phyloP scores from a whole-genome alignment of 1,140 invertebrate species.

The Oreohelix idahoensis region DNA sequence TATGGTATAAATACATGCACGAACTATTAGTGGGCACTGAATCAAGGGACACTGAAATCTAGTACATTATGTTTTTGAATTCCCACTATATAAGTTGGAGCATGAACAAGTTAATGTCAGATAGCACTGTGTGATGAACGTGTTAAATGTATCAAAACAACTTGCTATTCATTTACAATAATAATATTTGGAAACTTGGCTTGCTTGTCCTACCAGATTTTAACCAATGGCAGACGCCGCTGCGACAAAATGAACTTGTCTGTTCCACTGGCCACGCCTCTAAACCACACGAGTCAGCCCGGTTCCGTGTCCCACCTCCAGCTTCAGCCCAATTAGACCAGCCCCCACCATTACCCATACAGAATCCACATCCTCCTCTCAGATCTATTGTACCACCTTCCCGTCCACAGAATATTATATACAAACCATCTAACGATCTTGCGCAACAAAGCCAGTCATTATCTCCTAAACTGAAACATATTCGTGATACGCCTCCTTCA shows the following conservation, averaged over 20 bases:
- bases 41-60: background rate
- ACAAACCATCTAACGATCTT: slow-evolving; percentile 7
- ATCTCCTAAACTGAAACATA: slow-evolving; percentile 25
- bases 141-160: background rate
- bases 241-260: slow-evolving; percentile 1
- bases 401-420: background rate
- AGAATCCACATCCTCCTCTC: slow-evolving; percentile 4
- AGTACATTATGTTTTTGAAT: no score
- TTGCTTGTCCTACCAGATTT: slow-evolving; percentile 34
- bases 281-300: background rate
- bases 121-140: background rate
- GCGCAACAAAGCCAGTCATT: slow-evolving; percentile 9
- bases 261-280: slow-evolving; percentile 27
- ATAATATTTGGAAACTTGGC: slow-evolving; percentile 16
- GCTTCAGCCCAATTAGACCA: background rate
- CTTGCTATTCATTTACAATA: background rate
- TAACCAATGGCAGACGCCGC: slow-evolving; percentile 22
- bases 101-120: background rate
- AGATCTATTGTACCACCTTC: background rate
- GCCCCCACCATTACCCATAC: slow-evolving; percentile 21
- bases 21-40: no score
- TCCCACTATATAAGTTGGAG: background rate
- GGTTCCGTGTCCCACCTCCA: background rate
- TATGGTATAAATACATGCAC: no score
- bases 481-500: slow-evolving; percentile 38